Conservation (phyloP, 2,888 invertebrate species). For the Cephus spinipes region DNA sequence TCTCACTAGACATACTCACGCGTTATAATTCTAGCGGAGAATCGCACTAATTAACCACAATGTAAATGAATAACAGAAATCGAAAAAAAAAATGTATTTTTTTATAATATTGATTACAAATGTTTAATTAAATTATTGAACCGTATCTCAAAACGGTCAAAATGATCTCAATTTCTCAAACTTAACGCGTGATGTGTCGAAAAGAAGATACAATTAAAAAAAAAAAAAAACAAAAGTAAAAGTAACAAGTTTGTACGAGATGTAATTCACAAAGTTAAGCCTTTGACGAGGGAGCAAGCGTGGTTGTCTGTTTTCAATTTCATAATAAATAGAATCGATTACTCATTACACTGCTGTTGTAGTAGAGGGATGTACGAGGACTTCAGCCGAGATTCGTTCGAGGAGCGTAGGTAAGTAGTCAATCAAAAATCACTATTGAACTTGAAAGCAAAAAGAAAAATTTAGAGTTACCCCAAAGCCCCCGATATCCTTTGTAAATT, state of each 20-base stretch:
- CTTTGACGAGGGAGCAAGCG: conserved; percentile 56
- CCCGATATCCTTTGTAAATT: conserved; percentile 23
- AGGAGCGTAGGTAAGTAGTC: conserved; percentile 80
- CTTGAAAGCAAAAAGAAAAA: background rate
- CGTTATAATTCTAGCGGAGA: background rate
- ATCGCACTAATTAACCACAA: background rate
- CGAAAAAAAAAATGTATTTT: background rate
- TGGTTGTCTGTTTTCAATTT: conserved; percentile 28
- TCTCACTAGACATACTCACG: background rate
- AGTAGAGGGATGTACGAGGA: conserved; percentile 84
- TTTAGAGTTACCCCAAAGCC: conserved; percentile 42
- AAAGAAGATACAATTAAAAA: too few relatives aligned
- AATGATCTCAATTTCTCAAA: background rate
- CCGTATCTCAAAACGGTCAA: too few relatives aligned
- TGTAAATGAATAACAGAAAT: background rate
- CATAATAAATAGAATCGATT: conserved; percentile 47
- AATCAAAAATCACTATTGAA: background rate
- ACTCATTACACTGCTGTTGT: conserved; percentile 63
- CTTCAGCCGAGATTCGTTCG: conserved; percentile 89
- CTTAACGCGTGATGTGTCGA: background rate
- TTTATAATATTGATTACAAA: background rate
- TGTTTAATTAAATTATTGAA: background rate
- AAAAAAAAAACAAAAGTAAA: background rate
- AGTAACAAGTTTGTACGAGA: conserved; percentile 22
- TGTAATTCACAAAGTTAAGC: conserved; percentile 63